phyloP scores from a whole-genome alignment of 2,888 invertebrate genomes.

The Metalampra italica region DNA sequence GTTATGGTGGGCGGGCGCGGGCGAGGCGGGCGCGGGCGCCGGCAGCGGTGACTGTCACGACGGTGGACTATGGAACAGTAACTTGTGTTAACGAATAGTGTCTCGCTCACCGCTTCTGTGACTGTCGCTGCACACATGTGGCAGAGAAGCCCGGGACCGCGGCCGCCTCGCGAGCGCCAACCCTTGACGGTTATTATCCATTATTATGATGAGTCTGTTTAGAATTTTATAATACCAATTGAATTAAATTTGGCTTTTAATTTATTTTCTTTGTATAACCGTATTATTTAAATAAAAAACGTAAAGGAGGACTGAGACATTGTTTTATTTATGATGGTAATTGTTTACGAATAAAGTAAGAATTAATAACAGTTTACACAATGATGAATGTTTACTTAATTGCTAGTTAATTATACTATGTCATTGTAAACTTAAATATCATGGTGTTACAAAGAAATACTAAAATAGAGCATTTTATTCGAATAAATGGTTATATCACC shows the following conservation, averaged over 20 bases:
- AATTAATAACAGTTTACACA: constrained; percentile 36
- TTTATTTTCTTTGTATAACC: constrained; percentile 77
- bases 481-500: constrained; percentile 74
- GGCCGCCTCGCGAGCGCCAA: constrained; percentile 17
- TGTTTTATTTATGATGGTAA: constrained; percentile 68
- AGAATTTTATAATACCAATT: constrained; percentile 78
- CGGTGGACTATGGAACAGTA: too few species aligned
- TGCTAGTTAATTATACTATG: constrained; percentile 56
- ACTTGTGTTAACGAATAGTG: too few species aligned
- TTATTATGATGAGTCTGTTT: constrained; percentile 70
- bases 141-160: too few species aligned
- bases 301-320: constrained; percentile 71
- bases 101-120: too few species aligned
- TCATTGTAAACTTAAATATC: constrained; percentile 68
- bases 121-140: too few species aligned
- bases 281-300: constrained; percentile 72
- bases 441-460: constrained; percentile 76
- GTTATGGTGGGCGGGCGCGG: constrained; percentile 23
- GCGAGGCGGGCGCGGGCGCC: constrained; percentile 14
- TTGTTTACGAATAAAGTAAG: constrained; percentile 47
- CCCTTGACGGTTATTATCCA: constrained; percentile 53
- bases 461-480: constrained; percentile 74
- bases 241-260: constrained; percentile 74
- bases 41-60: constrained; percentile 1
- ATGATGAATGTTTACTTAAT: constrained; percentile 53